Evolutionary conservation across 2,797 vertebrate genomes (phyloP).

Genomic region (Enteromius anoplus): DNA sequence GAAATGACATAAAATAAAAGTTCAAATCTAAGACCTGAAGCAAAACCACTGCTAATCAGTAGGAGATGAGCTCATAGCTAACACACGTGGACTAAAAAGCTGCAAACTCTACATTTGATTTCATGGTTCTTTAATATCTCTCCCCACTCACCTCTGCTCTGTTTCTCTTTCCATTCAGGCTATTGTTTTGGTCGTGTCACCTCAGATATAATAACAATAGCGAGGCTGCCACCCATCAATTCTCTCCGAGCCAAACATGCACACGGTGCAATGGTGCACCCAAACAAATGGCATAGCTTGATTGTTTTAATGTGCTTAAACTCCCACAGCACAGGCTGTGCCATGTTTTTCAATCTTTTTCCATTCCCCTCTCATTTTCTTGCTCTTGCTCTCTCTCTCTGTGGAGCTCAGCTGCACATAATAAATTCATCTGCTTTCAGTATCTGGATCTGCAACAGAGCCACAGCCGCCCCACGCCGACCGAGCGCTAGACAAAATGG

Average conservation of each 20-base stretch:
- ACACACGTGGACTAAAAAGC: not conserved
- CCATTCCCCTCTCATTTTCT: constrained; percentile 21
- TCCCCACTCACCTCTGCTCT: not conserved
- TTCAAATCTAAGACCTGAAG: not conserved
- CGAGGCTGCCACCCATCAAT: constrained; percentile 15
- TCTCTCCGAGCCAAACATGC: constrained; percentile 29
- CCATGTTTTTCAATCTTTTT: constrained; percentile 35
- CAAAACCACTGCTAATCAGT: not conserved
- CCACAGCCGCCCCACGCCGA: not conserved
- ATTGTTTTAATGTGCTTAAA: constrained; percentile 55
- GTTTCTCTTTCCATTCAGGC: constrained; percentile 11
- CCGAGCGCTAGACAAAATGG: constrained; percentile 26
- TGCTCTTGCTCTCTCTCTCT: constrained; percentile 9
- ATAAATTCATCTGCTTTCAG: constrained; percentile 47
- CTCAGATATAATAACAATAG: constrained; percentile 27
- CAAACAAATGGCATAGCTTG: constrained; percentile 49
- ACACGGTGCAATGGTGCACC: constrained; percentile 48
- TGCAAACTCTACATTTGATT: constrained; percentile 2
- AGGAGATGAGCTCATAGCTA: constrained; percentile 3
- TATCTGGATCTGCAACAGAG: constrained; percentile 34
- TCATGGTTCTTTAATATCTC: constrained; percentile 16
- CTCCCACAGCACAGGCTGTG: constrained; percentile 37
- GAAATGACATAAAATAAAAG: not conserved
- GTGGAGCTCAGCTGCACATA: constrained; percentile 39
- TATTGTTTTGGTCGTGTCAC: constrained; percentile 22